Evolutionary conservation across 2,888 invertebrate species (phyloP).

Genomic region (Lypha dubia): DNA sequence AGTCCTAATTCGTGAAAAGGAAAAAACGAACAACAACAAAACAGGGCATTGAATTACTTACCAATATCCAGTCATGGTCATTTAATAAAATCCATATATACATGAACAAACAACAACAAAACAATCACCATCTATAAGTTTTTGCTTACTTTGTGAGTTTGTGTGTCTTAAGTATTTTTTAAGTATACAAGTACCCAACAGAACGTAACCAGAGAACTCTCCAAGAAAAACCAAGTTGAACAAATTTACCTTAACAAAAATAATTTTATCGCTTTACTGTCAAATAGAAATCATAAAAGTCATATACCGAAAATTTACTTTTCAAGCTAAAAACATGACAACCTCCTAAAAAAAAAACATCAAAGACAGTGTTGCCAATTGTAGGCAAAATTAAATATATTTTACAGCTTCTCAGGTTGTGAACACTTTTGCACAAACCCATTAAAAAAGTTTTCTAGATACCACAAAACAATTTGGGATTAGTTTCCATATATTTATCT

Average conservation of each 20-base stretch:
- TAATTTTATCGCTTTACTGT: conserved; percentile 73
- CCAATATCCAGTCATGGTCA: conserved; percentile 64
- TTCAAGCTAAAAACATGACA: conserved; percentile 62
- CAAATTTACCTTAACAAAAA: conserved; percentile 65
- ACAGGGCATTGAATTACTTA: conserved; percentile 67
- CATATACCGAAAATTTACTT: conserved; percentile 74
- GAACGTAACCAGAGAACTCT: conserved; percentile 34
- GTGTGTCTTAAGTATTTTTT: conserved; percentile 36
- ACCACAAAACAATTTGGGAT: too few relatives aligned
- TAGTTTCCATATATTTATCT: too few relatives aligned
- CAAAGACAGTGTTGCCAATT: conserved; percentile 31
- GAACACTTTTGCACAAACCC: too few relatives aligned
- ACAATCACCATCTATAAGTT: conserved; percentile 50
- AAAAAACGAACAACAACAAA: conserved; percentile 15
- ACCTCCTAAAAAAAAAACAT: conserved; percentile 44
- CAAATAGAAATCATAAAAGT: conserved; percentile 75
- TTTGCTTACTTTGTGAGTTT: conserved; percentile 11
- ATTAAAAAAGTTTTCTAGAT: too few relatives aligned
- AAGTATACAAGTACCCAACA: conserved; percentile 39
- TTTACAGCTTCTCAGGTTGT: too few relatives aligned
- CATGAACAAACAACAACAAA: conserved; percentile 39
- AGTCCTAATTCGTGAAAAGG: conserved; percentile 68
- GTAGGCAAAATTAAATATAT: too few relatives aligned
- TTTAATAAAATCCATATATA: conserved; percentile 40
- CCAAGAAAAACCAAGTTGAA: conserved; percentile 50